Conservation (phyloP, 2,888 invertebrate species). For the Arctia plantaginis region DNA sequence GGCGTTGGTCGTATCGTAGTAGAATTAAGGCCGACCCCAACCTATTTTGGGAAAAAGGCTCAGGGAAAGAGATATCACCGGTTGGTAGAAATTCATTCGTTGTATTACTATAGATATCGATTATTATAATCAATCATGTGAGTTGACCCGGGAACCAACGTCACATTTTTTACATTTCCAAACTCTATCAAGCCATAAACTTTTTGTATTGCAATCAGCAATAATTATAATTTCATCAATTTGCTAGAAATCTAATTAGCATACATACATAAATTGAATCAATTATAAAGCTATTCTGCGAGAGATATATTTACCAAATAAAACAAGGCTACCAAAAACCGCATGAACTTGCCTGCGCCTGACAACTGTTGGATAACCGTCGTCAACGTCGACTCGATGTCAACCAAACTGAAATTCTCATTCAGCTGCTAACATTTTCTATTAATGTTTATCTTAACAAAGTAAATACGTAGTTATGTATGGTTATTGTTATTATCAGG, state of each 20-base stretch:
- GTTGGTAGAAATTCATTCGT: no score
- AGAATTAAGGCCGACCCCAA: no score
- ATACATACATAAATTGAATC: neutral
- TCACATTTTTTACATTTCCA: no score
- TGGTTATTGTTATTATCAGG: neutral
- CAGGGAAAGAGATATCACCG: no score
- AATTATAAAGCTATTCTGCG: neutral
- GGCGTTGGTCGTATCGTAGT: no score
- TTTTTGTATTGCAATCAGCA: no score
- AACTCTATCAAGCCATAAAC: no score
- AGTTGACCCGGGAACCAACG: no score
- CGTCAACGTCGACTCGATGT: neutral
- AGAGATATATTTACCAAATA: neutral
- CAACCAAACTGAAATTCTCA: neutral
- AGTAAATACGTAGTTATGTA: neutral
- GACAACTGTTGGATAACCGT: conserved; percentile 1
- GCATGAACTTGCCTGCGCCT: neutral
- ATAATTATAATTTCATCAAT: no score
- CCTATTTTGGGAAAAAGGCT: no score
- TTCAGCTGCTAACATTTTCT: neutral
- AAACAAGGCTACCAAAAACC: neutral
- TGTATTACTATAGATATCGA: no score
- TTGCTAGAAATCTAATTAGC: neutral
- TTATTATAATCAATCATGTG: no score
- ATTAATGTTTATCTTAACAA: neutral